Conservation (phyloP, 2,888 invertebrate species). For the Melinaea marsaeus region DNA sequence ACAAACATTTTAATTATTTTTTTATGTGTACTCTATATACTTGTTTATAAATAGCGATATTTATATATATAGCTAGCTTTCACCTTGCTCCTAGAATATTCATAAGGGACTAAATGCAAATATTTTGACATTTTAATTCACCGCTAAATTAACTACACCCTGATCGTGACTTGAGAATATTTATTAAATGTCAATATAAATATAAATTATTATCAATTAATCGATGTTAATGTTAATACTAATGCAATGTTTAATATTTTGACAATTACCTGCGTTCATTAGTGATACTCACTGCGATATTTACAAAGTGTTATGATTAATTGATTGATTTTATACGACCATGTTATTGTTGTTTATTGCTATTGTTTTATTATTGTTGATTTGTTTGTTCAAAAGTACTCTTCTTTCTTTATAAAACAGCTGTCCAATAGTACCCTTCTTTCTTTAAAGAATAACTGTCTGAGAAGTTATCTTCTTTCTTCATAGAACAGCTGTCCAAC, state of each 20-base stretch:
- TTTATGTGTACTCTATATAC: too few relatives aligned
- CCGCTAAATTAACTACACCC: constrained; percentile 25
- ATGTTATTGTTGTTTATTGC: neutral
- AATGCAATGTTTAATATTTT: constrained; percentile 26
- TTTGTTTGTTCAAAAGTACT: too few relatives aligned
- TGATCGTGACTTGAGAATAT: constrained; percentile 27
- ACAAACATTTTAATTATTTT: too few relatives aligned
- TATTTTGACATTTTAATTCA: constrained; percentile 33
- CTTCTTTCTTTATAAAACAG: too few relatives aligned
- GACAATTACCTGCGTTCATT: constrained; percentile 17
- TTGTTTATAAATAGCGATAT: too few relatives aligned
- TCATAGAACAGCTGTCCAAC: too few relatives aligned
- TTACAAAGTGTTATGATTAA: constrained; percentile 2
- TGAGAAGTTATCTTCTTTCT: too few relatives aligned
- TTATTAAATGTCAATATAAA: constrained; percentile 19
- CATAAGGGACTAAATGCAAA: constrained; percentile 14
- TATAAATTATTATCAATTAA: constrained; percentile 31
- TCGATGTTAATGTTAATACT: constrained; percentile 32
- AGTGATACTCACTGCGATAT: constrained; percentile 8
- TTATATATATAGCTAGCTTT: too few relatives aligned
- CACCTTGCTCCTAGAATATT: too few relatives aligned
- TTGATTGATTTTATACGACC: neutral
- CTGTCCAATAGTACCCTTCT: too few relatives aligned
- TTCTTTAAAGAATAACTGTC: too few relatives aligned
- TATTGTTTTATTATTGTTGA: too few relatives aligned